Evolutionary conservation across 2,888 invertebrate species (phyloP).

Genomic region (Pogonocherus hispidulus): DNA sequence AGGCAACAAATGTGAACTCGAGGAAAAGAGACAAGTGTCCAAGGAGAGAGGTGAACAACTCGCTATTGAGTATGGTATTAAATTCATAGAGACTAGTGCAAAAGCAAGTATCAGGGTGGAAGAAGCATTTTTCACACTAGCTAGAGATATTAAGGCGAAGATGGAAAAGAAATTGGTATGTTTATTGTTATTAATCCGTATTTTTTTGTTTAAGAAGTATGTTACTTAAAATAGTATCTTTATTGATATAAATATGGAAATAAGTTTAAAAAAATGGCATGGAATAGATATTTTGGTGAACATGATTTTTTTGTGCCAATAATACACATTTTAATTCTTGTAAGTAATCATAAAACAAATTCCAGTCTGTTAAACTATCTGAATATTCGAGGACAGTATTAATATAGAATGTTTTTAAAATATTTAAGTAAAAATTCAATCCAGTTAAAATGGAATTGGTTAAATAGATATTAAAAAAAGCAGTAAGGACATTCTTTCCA

Average conservation of each 20-base stretch:
- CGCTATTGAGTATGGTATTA: slow-evolving; percentile 97
- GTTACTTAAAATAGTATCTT: not conserved
- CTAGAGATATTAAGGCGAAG: slow-evolving; percentile 97
- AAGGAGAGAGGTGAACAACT: slow-evolving; percentile 97
- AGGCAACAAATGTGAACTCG: slow-evolving; percentile 98
- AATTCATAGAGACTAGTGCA: slow-evolving; percentile 99
- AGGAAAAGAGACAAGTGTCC: slow-evolving; percentile 94
- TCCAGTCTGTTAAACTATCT: too few species aligned
- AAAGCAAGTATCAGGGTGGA: slow-evolving; percentile 98
- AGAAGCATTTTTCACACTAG: slow-evolving; percentile 96
- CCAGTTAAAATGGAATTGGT: too few species aligned
- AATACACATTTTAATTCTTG: too few species aligned
- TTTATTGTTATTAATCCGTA: slow-evolving; percentile 40
- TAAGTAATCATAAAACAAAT: too few species aligned
- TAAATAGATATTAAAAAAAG: too few species aligned
- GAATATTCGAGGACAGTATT: too few species aligned
- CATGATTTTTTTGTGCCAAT: not conserved
- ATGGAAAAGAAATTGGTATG: slow-evolving; percentile 98
- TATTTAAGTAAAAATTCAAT: too few species aligned
- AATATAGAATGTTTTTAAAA: too few species aligned
- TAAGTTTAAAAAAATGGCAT: too few species aligned
- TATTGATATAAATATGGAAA: not conserved
- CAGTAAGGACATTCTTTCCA: too few species aligned
- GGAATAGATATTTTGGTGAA: not conserved
- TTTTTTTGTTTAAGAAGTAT: not conserved